phyloP scores from a whole-genome alignment of 2,888 invertebrate species.

The Polydrusus pterygomalis region DNA sequence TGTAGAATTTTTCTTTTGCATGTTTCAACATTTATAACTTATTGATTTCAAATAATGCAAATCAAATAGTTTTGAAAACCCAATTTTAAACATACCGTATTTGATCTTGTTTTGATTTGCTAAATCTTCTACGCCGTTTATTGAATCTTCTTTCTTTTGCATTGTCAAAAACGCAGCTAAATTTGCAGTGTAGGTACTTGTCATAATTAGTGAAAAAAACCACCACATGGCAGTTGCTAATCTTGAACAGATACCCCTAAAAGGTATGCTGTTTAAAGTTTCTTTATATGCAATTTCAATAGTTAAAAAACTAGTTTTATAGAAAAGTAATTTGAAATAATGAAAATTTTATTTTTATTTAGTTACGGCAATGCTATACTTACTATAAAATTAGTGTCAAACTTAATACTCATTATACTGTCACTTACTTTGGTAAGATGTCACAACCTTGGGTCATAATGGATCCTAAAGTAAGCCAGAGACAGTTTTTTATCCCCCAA shows the following conservation, averaged over 20 bases:
- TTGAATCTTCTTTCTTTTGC: slow-evolving; percentile 90
- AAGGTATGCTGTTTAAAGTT: too few species aligned
- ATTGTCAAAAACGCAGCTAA: slow-evolving; percentile 94
- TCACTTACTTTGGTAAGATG: slow-evolving; percentile 87
- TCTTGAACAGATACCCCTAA: slow-evolving; percentile 90
- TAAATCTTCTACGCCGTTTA: slow-evolving; percentile 92
- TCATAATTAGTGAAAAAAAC: slow-evolving; percentile 92
- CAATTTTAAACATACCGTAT: slow-evolving; percentile 84
- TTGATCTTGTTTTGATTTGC: slow-evolving; percentile 96
- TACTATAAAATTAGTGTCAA: too few species aligned
- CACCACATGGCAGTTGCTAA: slow-evolving; percentile 94
- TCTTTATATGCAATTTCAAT: too few species aligned
- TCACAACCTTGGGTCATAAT: slow-evolving; percentile 97
- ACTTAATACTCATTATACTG: too few species aligned
- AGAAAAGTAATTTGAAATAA: too few species aligned
- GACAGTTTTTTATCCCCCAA: slow-evolving; percentile 90
- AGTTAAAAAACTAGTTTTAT: too few species aligned
- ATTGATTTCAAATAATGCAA: too few species aligned
- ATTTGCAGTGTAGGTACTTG: slow-evolving; percentile 96
- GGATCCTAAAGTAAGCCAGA: slow-evolving; percentile 95
- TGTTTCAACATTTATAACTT: too few species aligned
- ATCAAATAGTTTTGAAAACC: too few species aligned
- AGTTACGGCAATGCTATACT: too few species aligned
- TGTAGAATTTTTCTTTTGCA: too few species aligned
- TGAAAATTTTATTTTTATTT: too few species aligned